These are phyloP conservation scores for Drosophila nebulosa DNA, from an alignment of 1,140 invertebrate species.

Conservation along the genomic window DNA sequence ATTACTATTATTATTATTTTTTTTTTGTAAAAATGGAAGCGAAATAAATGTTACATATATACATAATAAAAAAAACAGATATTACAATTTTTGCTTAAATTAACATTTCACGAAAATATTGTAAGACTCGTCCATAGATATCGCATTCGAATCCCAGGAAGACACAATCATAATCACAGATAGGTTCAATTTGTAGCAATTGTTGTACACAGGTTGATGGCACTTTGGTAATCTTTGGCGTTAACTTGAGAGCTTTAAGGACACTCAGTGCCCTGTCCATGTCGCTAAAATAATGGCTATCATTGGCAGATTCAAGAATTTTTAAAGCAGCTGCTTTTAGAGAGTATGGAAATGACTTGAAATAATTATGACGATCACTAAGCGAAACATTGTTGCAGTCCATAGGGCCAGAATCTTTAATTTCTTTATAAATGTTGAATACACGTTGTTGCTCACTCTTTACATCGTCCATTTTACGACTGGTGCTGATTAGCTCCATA, in stretches of 20 bases:
- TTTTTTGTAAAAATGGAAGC: conserved; percentile 20
- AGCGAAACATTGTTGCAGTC: conserved; percentile 32
- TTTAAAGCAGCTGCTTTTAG: conserved; percentile 44
- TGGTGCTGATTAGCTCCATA: conserved; percentile 38
- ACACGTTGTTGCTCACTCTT: conserved; percentile 49
- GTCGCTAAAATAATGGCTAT: neutral
- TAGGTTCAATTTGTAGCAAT: conserved; percentile 45
- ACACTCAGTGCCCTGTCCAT: conserved; percentile 22
- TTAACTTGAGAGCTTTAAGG: conserved; percentile 44
- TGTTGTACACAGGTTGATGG: conserved; percentile 1
- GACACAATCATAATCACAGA: conserved; percentile 58
- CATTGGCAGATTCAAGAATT: conserved; percentile 3
- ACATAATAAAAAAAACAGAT: neutral
- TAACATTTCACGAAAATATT: conserved; percentile 58
- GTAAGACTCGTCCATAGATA: conserved; percentile 32
- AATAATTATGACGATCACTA: conserved; percentile 71
- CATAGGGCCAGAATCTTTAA: conserved; percentile 40
- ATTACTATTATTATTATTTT: conserved; percentile 23
- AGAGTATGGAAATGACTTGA: conserved; percentile 49
- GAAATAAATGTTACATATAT: conserved; percentile 49
- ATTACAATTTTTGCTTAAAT: conserved; percentile 16
- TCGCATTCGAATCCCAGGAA: conserved; percentile 43
- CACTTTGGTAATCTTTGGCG: conserved; percentile 2
- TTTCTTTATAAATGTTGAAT: conserved; percentile 65
- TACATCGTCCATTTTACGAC: conserved; percentile 23